Conservation (phyloP, 2,113 vertebrate species). For the Pogona vitticeps region DNA sequence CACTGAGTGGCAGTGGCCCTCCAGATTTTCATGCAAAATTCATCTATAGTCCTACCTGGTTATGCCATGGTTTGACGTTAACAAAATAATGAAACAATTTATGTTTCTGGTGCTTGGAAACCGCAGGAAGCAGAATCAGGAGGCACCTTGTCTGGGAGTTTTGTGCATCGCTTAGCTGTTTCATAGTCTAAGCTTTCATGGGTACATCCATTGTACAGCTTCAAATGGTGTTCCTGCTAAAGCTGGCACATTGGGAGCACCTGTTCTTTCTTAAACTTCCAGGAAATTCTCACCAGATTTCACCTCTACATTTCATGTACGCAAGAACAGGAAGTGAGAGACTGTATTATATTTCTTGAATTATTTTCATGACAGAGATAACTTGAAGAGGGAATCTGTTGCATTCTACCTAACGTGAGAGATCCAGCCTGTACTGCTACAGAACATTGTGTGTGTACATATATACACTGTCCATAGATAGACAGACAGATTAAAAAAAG, state of each 20-base stretch:
- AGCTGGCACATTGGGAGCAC: not conserved
- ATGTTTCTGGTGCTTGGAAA: too few relatives aligned
- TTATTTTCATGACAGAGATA: not conserved
- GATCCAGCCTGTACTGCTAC: not conserved
- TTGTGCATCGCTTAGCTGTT: not conserved
- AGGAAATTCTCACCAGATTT: not conserved
- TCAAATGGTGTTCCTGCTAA: not conserved
- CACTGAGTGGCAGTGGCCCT: too few relatives aligned
- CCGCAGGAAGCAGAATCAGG: too few relatives aligned
- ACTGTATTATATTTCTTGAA: not conserved
- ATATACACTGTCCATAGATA: too few relatives aligned
- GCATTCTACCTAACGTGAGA: not conserved
- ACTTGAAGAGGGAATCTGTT: not conserved
- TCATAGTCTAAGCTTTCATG: not conserved
- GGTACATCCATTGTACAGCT: not conserved
- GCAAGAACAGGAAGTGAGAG: not conserved
- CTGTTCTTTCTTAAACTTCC: too few relatives aligned
- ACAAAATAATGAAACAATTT: too few relatives aligned
- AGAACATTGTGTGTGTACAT: too few relatives aligned
- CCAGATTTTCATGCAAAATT: too few relatives aligned
- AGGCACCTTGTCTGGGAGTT: too few relatives aligned
- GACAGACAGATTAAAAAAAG: too few relatives aligned
- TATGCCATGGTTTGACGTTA: too few relatives aligned
- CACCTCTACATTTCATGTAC: not conserved
- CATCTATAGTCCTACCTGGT: too few relatives aligned